A percentile compares a stretch with the other conserved stretches of the same genome.
These are phyloP conservation scores for Daubentonia madagascariensis DNA, from an alignment of 2,113 vertebrate genomes.

Conservation along the genomic window DNA sequence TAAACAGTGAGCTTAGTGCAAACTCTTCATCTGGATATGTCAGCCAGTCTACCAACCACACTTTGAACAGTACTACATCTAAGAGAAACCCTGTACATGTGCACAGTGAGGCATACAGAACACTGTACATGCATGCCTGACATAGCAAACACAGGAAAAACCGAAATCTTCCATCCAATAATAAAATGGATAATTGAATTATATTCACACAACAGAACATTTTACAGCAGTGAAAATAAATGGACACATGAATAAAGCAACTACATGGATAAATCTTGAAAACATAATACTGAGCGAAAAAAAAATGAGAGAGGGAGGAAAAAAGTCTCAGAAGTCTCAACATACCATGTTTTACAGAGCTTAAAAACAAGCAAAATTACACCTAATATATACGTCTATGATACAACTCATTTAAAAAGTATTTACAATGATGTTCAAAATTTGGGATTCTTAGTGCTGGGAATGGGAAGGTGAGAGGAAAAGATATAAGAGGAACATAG, in stretches of 20 bases:
- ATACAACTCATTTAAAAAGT: not conserved
- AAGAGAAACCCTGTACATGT: not conserved
- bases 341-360: not conserved
- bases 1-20: not conserved
- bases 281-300: not conserved
- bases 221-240: not conserved
- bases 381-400: not conserved
- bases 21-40: not conserved
- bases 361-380: not conserved
- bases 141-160: not conserved
- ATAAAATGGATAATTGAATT: not conserved
- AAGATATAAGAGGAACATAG: not conserved
- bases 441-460: not conserved
- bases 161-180: not conserved
- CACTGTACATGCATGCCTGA: not conserved
- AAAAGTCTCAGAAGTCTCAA: not conserved
- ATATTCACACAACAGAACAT: not conserved
- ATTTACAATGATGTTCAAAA: not conserved
- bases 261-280: not conserved
- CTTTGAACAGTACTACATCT: not conserved
- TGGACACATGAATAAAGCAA: not conserved
- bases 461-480: not conserved
- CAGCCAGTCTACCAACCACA: not conserved
- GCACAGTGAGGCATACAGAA: too few relatives aligned
- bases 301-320: not conserved